These are phyloP conservation scores for Gracilinanus agilis DNA, from an alignment of 2,113 vertebrate species.

Conservation along the genomic window DNA sequence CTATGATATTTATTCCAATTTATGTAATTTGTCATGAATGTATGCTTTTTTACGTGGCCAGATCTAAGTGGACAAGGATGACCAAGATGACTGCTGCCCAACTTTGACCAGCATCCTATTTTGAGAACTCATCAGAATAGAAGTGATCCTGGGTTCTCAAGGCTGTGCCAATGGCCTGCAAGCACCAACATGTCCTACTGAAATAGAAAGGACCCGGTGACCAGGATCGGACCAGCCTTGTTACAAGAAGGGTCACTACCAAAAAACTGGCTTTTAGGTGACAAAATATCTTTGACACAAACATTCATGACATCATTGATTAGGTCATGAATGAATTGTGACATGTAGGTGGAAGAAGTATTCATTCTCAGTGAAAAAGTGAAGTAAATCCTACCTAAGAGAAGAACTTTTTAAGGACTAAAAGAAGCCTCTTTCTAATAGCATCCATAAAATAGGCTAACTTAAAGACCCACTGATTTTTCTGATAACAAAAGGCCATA, in stretches of 20 bases:
- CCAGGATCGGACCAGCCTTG: neutral
- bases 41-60: neutral
- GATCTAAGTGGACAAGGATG: neutral
- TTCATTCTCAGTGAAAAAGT: neutral
- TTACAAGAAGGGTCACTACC: neutral
- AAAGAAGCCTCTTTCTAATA: neutral
- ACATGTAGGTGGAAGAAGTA: neutral
- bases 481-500: neutral
- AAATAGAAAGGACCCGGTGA: neutral
- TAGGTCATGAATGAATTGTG: neutral
- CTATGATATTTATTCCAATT: neutral
- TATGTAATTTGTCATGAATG: neutral
- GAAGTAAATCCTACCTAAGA: neutral
- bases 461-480: neutral
- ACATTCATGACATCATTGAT: neutral
- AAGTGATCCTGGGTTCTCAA: neutral
- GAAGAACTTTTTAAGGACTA: neutral
- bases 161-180: neutral
- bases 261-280: neutral
- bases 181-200: neutral
- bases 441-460: neutral
- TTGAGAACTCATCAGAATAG: neutral
- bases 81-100: neutral
- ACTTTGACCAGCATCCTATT: neutral
- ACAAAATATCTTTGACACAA: neutral